phyloP scores from a whole-genome alignment of 1,140 invertebrate genomes.

The Drosophila willistoni region DNA sequence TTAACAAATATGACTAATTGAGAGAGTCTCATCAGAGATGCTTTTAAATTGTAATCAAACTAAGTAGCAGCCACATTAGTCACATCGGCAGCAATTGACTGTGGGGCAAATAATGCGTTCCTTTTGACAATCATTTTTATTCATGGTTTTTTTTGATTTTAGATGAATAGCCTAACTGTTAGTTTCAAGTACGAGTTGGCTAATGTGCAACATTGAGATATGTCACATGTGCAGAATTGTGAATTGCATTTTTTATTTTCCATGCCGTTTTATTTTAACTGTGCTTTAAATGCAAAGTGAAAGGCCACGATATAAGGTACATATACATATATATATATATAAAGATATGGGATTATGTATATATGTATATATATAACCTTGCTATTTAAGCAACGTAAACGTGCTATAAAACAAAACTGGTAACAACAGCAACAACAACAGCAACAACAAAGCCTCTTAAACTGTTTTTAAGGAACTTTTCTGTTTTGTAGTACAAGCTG shows the following conservation, averaged over 20 bases:
- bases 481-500: constrained; percentile 58
- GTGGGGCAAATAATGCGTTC: constrained; percentile 33
- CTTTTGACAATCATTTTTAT: constrained; percentile 59
- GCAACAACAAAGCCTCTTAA: constrained; percentile 46
- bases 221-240: constrained; percentile 68
- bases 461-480: constrained; percentile 74
- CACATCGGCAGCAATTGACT: constrained; percentile 47
- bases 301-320: constrained; percentile 55
- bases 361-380: constrained; percentile 58
- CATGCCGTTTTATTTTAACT: constrained; percentile 31
- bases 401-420: constrained; percentile 79
- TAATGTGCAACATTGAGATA: constrained; percentile 53
- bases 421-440: constrained; percentile 39
- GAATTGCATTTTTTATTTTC: constrained; percentile 35
- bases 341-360: constrained; percentile 8
- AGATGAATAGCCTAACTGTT: constrained; percentile 43
- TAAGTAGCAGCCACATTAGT: neutral
- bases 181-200: constrained; percentile 14
- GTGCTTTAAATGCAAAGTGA: constrained; percentile 78
- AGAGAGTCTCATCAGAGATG: constrained; percentile 14
- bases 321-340: constrained; percentile 25
- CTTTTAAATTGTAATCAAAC: constrained; percentile 1
- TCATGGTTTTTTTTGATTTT: constrained; percentile 28
- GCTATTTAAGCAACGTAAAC: constrained; percentile 79
- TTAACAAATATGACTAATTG: constrained; percentile 62